These are phyloP conservation scores for Creontiades dilutus DNA, from an alignment of 2,888 invertebrate species.

Conservation along the genomic window DNA sequence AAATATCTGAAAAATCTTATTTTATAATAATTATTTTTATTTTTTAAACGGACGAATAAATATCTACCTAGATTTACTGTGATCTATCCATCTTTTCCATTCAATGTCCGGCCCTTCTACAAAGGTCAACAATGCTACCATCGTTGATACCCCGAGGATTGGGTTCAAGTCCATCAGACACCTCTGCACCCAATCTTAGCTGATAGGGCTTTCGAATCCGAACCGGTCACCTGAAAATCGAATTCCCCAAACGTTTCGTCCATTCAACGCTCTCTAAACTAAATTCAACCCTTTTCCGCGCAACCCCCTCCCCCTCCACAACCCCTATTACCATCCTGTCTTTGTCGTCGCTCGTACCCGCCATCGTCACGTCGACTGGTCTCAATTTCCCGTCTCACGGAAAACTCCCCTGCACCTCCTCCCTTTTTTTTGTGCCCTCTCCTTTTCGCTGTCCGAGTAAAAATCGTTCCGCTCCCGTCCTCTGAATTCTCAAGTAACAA, in stretches of 20 bases:
- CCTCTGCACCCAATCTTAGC: neutral
- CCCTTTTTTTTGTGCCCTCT: neutral
- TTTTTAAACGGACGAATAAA: too few species aligned
- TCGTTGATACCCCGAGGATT: too few species aligned
- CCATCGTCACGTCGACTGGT: conserved; percentile 31
- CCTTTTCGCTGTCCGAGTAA: neutral
- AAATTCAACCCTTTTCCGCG: conserved; percentile 2
- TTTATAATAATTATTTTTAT: too few species aligned
- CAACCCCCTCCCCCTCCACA: neutral
- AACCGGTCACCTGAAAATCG: conserved; percentile 1
- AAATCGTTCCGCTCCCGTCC: conserved; percentile 30
- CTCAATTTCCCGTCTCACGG: conserved; percentile 53
- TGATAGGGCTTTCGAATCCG: neutral
- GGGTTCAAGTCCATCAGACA: too few species aligned
- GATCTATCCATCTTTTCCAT: too few species aligned
- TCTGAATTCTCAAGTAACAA: conserved; percentile 44
- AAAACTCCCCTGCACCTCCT: neutral
- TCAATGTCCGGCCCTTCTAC: too few species aligned
- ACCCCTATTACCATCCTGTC: conserved; percentile 5
- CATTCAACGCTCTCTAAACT: neutral
- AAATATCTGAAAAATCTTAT: too few species aligned
- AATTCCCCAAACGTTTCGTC: neutral
- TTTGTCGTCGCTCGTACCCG: neutral
- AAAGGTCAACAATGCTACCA: too few species aligned
- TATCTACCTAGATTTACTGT: too few species aligned